Evolutionary conservation across 2,797 vertebrate genomes (phyloP), one percentile per base, ranked within the genome.

Genomic region (Rousettus madagascariensis): DNA sequence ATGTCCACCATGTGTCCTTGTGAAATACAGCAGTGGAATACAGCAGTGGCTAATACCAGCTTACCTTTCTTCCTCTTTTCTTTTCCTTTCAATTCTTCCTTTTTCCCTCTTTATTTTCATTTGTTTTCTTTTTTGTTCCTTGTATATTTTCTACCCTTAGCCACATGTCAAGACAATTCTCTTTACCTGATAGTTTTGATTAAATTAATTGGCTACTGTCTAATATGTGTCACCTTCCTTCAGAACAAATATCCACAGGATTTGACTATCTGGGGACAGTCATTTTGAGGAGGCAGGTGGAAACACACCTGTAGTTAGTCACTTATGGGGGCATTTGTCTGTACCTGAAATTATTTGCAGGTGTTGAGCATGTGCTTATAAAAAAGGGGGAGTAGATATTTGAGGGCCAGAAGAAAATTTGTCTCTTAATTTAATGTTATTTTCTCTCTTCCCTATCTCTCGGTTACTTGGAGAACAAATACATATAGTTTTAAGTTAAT

Each of bases 321-420:
- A 79, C 94, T 93, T 57, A n/a, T 26, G 41, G 46, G 75, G 71
- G 61, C 79, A 38, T 93, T 94, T 97, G 90, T 95, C 78, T 91
- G 61, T 68, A 41, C 53, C 49, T 86, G 71, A 95, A 96, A 95
- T 97, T 82, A 96, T 87, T 94, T 94, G 69, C 96, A 97, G 94
- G 95, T 96, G 96, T 87, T 87, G 95, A 83, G 77, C 95, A 95
- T 88, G 86, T 95, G 83, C 71, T 95, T 89, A 61, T 91, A 83
- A 91, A 91, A 94, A 89, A 83, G 86, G 38, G 77, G 72, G 75
- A 87, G 55, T 68, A 51, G 68, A 51, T 75, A 53, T 94, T 86
- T 87, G 91, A 69, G 46, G 38, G 77, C 65, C 55, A 71, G 79
- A 38, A 90, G 88, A 93, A 96, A 78, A 79, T 26, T 63, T 53